Percentiles rank a stretch among this genome's conserved stretches.
Evolutionary conservation across 2,797 vertebrate species (phyloP).

Genomic region (Ara ararauna): DNA sequence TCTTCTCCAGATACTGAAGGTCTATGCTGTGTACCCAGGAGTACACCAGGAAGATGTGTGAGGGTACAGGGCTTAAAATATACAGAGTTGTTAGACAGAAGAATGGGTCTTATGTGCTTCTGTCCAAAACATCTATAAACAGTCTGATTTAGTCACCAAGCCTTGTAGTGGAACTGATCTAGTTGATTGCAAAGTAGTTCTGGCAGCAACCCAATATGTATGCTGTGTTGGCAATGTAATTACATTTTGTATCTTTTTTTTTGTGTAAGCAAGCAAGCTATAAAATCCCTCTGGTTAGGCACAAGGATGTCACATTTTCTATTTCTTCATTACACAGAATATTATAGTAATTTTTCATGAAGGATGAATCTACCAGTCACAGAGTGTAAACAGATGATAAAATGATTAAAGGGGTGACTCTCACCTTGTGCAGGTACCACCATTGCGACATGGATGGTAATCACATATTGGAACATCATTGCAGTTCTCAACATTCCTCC

Average conservation of each 20-base stretch:
- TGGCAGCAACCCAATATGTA: background rate
- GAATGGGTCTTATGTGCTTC: background rate
- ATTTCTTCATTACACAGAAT: background rate
- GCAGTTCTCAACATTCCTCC: slow-evolving; percentile 87
- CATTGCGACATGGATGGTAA: slow-evolving; percentile 83
- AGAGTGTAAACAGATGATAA: background rate
- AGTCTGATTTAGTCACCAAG: background rate
- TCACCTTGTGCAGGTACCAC: slow-evolving; percentile 88
- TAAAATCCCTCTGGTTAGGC: background rate
- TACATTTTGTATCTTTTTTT: background rate
- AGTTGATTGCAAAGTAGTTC: background rate
- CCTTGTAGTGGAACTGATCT: background rate
- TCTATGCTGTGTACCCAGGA: background rate
- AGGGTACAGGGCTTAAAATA: background rate
- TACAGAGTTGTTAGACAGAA: background rate
- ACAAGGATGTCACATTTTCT: background rate
- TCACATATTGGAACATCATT: slow-evolving; percentile 81
- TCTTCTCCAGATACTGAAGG: background rate
- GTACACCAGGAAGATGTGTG: background rate
- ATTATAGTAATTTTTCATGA: background rate
- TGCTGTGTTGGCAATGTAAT: background rate
- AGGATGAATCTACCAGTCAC: background rate
- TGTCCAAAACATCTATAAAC: background rate
- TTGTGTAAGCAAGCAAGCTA: background rate
- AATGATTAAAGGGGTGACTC: background rate